Conservation (phyloP, 2,113 vertebrate species). For the Erythrocebus patas region DNA sequence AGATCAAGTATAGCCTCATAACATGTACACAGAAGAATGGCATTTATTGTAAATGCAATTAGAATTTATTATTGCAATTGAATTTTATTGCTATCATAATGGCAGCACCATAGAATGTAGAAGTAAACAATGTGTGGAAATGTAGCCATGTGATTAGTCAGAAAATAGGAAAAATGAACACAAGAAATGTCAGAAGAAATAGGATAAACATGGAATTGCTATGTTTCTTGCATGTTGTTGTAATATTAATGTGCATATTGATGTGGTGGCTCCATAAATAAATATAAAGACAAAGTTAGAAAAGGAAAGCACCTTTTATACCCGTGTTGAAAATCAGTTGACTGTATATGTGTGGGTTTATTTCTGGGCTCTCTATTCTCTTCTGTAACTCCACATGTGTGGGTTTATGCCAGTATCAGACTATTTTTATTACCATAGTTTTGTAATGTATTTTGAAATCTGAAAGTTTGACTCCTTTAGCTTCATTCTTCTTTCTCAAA, state of each 20-base stretch:
- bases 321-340: neutral
- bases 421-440: neutral
- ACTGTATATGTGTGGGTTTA: neutral
- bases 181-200: neutral
- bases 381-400: neutral
- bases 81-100: neutral
- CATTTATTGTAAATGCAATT: neutral
- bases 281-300: neutral
- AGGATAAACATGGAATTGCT: neutral
- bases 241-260: neutral
- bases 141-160: neutral
- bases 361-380: neutral
- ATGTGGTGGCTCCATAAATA: neutral
- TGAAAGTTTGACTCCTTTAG: neutral
- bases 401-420: neutral
- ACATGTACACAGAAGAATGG: neutral
- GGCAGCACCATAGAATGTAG: neutral
- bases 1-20: neutral
- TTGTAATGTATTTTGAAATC: neutral
- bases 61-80: neutral
- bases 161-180: neutral
- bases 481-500: neutral
- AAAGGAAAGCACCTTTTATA: neutral
- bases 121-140: neutral
- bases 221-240: neutral